A percentile compares a stretch with the other conserved stretches of the same genome.
phyloP scores from a whole-genome alignment of 1,140 invertebrate genomes.

The Lasioglossum baleicum region DNA sequence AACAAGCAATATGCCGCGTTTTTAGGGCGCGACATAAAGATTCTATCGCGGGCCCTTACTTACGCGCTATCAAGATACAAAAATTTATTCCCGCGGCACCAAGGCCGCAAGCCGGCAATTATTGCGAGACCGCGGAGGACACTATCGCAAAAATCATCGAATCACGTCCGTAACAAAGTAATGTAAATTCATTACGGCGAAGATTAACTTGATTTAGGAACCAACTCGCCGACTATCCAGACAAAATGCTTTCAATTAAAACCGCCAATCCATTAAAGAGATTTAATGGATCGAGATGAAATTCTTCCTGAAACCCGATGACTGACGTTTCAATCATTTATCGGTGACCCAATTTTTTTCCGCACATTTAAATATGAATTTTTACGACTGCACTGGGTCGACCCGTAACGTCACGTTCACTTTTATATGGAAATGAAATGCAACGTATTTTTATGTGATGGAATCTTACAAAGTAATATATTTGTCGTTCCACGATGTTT shows the following conservation, averaged over 20 bases:
- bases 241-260: too few species aligned
- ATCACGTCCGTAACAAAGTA: not conserved
- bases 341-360: too few species aligned
- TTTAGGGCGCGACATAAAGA: conserved; percentile 47
- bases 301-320: too few species aligned
- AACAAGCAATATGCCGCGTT: conserved; percentile 47
- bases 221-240: not conserved
- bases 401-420: too few species aligned
- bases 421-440: too few species aligned
- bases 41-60: conserved; percentile 42
- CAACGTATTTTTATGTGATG: too few species aligned
- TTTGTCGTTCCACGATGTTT: too few species aligned
- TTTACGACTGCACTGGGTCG: too few species aligned
- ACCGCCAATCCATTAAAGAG: not conserved
- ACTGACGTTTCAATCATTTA: too few species aligned
- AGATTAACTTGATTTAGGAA: not conserved
- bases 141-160: conserved; percentile 10
- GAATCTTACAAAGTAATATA: too few species aligned
- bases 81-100: conserved; percentile 29
- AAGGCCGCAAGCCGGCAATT: conserved; percentile 10
- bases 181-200: not conserved
- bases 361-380: too few species aligned
- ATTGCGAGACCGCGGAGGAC: not conserved
- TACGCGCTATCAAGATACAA: conserved; percentile 43
- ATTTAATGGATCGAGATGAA: too few species aligned